These are phyloP conservation scores for Diplolepis rosae DNA, from an alignment of 2,888 invertebrate species.

Conservation along the genomic window DNA sequence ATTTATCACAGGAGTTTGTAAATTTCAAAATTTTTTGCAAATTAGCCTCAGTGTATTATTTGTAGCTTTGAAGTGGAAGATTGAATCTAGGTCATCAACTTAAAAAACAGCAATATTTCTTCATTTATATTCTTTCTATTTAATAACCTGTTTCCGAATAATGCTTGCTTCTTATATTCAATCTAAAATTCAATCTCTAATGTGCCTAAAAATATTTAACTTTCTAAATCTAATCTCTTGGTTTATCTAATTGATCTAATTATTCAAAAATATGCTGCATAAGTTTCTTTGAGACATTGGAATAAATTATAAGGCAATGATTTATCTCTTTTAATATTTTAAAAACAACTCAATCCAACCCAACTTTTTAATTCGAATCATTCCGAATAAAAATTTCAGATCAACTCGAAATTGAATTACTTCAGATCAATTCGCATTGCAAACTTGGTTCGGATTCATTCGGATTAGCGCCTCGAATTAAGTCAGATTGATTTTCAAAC, in stretches of 20 bases:
- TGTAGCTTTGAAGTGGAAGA: conserved; percentile 9
- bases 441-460: no score
- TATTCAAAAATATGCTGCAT: not conserved
- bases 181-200: conserved; percentile 1
- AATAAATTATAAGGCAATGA: not conserved
- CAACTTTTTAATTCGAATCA: no score
- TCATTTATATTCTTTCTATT: conserved; percentile 4
- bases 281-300: not conserved
- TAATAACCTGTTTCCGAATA: conserved; percentile 4
- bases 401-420: no score
- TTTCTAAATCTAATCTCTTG: not conserved
- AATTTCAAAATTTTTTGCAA: not conserved
- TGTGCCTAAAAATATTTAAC: conserved; percentile 5
- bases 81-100: conserved; percentile 16
- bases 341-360: no score
- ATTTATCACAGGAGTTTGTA: conserved; percentile 4
- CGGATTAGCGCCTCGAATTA: no score
- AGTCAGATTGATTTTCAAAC: no score
- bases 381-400: no score
- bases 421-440: no score
- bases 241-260: conserved; percentile 11
- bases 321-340: not conserved
- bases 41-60: conserved; percentile 8
- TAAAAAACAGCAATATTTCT: not conserved
- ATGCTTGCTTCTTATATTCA: not conserved